These are phyloP conservation scores for Acrocephalus arundinaceus DNA, from an alignment of 2,113 vertebrate species.

Conservation along the genomic window DNA sequence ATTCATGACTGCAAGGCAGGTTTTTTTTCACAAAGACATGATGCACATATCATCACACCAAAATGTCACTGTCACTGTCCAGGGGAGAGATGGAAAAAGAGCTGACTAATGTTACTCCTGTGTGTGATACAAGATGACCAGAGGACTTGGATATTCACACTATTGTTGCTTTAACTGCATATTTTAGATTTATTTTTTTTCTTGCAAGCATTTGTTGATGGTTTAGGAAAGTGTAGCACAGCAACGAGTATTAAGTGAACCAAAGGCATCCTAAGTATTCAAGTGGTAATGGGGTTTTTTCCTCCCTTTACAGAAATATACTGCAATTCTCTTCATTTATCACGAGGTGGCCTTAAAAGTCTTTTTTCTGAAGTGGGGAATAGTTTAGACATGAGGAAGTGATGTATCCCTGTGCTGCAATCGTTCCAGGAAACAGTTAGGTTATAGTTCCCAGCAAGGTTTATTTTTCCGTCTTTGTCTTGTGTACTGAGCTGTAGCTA, in stretches of 20 bases:
- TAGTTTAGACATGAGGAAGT: slow-evolving; percentile 30
- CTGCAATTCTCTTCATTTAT: slow-evolving; percentile 24
- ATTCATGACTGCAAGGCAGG: neutral
- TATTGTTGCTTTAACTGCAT: neutral
- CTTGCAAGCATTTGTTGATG: neutral
- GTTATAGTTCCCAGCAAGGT: neutral
- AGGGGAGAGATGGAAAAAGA: neutral
- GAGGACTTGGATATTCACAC: neutral
- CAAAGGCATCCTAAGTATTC: neutral
- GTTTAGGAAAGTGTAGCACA: neutral
- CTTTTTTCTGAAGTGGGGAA: neutral
- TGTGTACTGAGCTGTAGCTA: neutral
- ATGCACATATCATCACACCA: neutral
- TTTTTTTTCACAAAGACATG: neutral
- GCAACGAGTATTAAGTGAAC: neutral
- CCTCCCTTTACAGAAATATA: neutral
- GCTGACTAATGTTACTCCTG: neutral
- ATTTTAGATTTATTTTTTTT: neutral
- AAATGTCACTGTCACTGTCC: neutral
- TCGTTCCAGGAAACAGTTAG: slow-evolving; percentile 23
- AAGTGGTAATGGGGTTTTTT: neutral
- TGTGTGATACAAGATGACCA: neutral
- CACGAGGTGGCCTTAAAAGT: slow-evolving; percentile 45
- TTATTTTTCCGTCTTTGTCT: neutral
- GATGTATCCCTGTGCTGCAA: slow-evolving; percentile 10